These are phyloP conservation scores for Nothocercus julius DNA, from an alignment of 2,113 vertebrate genomes.

Conservation along the genomic window DNA sequence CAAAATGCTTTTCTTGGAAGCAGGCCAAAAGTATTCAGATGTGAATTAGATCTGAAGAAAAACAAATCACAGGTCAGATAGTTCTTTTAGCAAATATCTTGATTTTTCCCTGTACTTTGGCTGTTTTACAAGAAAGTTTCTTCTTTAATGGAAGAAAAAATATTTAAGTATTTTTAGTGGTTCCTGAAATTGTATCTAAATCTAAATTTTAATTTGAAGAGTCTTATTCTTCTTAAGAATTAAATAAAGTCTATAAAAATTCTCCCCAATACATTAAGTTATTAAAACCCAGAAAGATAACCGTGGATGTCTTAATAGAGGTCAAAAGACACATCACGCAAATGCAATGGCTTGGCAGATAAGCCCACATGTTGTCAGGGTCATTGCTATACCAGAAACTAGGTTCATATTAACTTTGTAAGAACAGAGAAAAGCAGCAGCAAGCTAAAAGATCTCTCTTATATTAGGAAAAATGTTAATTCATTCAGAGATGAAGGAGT, in stretches of 20 bases:
- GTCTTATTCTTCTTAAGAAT: accelerated
- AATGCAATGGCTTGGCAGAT: background rate
- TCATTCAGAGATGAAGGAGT: background rate
- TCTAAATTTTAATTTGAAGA: background rate
- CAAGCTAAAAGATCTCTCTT: background rate
- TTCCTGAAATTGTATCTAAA: background rate
- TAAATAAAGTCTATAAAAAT: background rate
- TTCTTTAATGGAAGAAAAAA: background rate
- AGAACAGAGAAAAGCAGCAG: background rate
- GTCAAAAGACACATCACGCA: background rate
- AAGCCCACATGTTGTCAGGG: background rate
- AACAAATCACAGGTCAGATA: background rate
- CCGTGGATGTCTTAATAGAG: background rate
- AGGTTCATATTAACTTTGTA: accelerated
- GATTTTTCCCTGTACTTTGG: background rate
- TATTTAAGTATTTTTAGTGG: background rate
- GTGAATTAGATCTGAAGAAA: background rate
- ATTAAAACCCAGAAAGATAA: background rate
- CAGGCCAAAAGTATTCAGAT: background rate
- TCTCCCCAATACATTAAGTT: background rate
- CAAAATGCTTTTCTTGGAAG: background rate
- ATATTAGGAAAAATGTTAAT: background rate
- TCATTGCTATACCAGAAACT: background rate
- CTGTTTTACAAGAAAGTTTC: background rate
- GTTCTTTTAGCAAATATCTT: background rate